Evolutionary conservation across 2,888 invertebrate species (phyloP), one percentile per base, ranked within the genome.

Genomic region (Nowickia ferox): DNA sequence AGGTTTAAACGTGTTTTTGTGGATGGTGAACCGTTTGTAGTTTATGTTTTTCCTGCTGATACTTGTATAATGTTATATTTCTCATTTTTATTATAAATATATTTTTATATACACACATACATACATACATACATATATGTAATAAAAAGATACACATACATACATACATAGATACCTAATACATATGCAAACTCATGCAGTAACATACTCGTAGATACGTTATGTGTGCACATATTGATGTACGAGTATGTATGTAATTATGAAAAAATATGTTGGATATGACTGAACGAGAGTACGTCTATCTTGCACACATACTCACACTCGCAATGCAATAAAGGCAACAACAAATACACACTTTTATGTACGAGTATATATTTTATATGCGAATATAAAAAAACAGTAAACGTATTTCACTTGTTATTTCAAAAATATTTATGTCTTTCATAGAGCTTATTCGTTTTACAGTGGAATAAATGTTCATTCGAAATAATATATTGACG

Each of bases 1-100:
- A 81, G 77, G 61, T 42, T 77, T 72, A 53, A 72, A 77, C 84
- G 76, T 81, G 84, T 59, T 80, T 69, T 51, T 66, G 42, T 71
- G 65, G 42, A 40, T 59, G 61, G 22, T 10, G n/a, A 10, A 48
- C 15, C 30, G 19, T 51, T n/a, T 53, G 51, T 44, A 53, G 51
- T 53, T 38, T 68, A 46, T 63, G 40, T 69, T 80, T 48, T 81
- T 51, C 30, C 44, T 19, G 9, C 44, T 61, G 38, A 61, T 53
- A 9, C 30, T 30, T 30, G 5, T 30, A 30, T 30, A 30, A 30
- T 30, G 30, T 30, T 30, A 30, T 66, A 8, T 38, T 42, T 75
- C 51, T 48, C 19, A 19, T 10, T 30, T 75, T 65, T 30, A 22
- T 57, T 53, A 53, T 19, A 10, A 19, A 22, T 53, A 42, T 38